phyloP scores from a whole-genome alignment of 2,888 invertebrate species.

The Priocnemis perturbator region DNA sequence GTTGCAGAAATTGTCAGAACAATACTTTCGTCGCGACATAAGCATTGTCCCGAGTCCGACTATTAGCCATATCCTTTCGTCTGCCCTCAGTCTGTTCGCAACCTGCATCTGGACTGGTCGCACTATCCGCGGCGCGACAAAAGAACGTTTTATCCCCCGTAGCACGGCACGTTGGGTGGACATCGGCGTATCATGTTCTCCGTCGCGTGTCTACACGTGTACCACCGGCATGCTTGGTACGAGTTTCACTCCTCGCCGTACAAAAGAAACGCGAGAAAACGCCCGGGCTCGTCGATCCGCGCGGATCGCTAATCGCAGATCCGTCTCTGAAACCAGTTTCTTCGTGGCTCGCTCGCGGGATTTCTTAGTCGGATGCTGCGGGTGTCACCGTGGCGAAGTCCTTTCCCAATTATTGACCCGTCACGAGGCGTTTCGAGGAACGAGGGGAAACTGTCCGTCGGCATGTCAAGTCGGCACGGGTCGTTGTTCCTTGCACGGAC shows the following conservation, averaged over 20 bases:
- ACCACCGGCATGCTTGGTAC: conserved; percentile 18
- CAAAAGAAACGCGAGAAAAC: conserved; percentile 41
- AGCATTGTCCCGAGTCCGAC: too few relatives aligned
- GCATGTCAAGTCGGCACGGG: not conserved
- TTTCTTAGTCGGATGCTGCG: conserved; percentile 32
- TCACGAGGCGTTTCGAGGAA: conserved; percentile 23
- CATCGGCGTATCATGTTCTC: conserved; percentile 17
- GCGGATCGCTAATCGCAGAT: conserved; percentile 34
- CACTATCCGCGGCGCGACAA: conserved; percentile 17
- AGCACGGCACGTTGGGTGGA: conserved; percentile 9
- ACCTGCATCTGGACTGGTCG: not conserved
- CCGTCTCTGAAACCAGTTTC: conserved; percentile 49
- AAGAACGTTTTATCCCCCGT: conserved; percentile 3
- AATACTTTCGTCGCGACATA: too few relatives aligned
- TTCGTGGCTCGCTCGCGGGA: conserved; percentile 12
- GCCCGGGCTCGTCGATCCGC: conserved; percentile 30
- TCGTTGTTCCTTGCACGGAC: too few relatives aligned
- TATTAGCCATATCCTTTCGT: too few relatives aligned
- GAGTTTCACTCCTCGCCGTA: conserved; percentile 31
- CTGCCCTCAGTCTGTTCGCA: too few relatives aligned
- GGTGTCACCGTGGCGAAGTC: conserved; percentile 12
- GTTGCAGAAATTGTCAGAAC: too few relatives aligned
- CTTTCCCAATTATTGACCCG: conserved; percentile 48
- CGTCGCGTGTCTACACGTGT: conserved; percentile 40
- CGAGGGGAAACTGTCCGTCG: conserved; percentile 6